Base-by-base conservation (phyloP, 2,888 invertebrate genomes). In the Napeogenes inachia region DNA sequence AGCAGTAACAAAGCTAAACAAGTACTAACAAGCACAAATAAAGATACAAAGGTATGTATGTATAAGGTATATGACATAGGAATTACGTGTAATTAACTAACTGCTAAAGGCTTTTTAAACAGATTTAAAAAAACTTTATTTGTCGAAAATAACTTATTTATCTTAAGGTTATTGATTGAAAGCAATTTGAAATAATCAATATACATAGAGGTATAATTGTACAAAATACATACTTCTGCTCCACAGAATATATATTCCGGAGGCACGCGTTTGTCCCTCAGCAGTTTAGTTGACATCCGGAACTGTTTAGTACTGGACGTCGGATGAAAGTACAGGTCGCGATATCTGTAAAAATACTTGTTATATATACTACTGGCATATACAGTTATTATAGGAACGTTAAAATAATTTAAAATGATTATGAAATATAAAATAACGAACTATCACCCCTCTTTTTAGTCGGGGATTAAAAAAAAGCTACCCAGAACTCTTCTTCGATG, bases 301-400 rank as follows among this genome's bases (percentile, higher is more conserved):
- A 95, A 96, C 79, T 95, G 95, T 65, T 93, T 93, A 5, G 94
- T 94, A 71, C 95, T 94, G 8, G 95, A 93, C 71, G 96, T 89
- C 0, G 96, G 92, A 75, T 95, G 95, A 89, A 96, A 94, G 75
- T 94, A 96, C 21, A 95, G 82, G n/a, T 93, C 93, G 58, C 93
- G 92, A 54, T 85, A 87, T 13, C 92, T 92, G 59, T 12, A 72
- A 45, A 46, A 46, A 53, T 21, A 21, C 21, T 2, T 61, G 10
- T 55, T 42, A 32, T 47, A 5, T 0, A 12, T 3, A 53, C 4
- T 21, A 21, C 21, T 21, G 21, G 21, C 21, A 21, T 21, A 21
- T 21, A 21, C 21, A 21, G 21, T 21, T 21, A 21, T 21, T 21
- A 21, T 21, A 21, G 21, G 21, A 21, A 21, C 21, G 21, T 21